phyloP scores from a whole-genome alignment of 2,797 vertebrate species.

The Ctenochaetus hawaiiensis region DNA sequence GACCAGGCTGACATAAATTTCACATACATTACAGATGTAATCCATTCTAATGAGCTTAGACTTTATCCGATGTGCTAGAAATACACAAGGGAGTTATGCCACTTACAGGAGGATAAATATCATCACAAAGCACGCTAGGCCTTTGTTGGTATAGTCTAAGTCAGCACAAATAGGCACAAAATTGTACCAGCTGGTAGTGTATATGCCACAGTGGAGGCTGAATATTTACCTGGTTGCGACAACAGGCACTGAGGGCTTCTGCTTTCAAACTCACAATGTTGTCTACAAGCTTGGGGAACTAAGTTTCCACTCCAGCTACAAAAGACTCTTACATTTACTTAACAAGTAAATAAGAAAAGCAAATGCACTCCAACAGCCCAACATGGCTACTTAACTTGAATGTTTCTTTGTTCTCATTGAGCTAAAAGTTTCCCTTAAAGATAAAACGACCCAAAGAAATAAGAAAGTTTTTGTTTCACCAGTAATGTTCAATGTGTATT shows the following conservation, averaged over 20 bases:
- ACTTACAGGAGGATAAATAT: conserved; percentile 71
- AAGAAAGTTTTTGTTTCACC: not conserved
- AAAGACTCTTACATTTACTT: conserved; percentile 15
- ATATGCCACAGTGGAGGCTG: conserved; percentile 29
- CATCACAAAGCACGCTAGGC: conserved; percentile 26
- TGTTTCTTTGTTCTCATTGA: not conserved
- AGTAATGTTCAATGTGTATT: not conserved
- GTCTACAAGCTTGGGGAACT: not conserved
- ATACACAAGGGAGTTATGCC: conserved; percentile 51
- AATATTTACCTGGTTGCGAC: conserved; percentile 39
- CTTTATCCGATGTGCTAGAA: conserved; percentile 62
- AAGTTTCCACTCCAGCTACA: conserved; percentile 1
- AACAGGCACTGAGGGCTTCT: conserved; percentile 4
- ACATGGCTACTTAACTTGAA: not conserved
- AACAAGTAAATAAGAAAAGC: not conserved
- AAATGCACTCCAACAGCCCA: not conserved
- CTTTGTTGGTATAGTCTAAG: conserved; percentile 51
- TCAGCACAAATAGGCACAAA: conserved; percentile 48
- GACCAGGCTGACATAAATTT: conserved; percentile 76
- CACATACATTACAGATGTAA: conserved; percentile 84
- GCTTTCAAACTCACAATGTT: conserved; percentile 21
- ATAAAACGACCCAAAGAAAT: not conserved
- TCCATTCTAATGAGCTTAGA: conserved; percentile 83
- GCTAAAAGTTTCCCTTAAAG: not conserved
- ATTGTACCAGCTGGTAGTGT: conserved; percentile 24